A percentile compares a stretch with the other conserved stretches of the same genome.
Conservation (phyloP, 2,797 vertebrate genomes). For the Cuculus canorus region DNA sequence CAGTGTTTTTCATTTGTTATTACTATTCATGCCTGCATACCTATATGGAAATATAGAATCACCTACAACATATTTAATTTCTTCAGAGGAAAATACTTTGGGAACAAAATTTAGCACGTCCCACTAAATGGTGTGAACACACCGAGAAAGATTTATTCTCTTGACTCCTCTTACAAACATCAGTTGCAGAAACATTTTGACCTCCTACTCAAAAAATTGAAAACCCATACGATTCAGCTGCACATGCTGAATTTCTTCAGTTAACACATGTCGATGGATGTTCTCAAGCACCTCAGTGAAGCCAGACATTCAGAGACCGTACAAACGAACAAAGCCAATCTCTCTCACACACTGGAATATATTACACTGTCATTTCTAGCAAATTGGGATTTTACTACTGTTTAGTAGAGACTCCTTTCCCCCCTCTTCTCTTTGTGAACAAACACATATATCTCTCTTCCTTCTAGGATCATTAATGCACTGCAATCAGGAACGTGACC, state of each 20-base stretch:
- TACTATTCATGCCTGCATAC: background rate
- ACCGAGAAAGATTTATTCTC: background rate
- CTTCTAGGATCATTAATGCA: background rate
- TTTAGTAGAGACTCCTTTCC: background rate
- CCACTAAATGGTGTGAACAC: background rate
- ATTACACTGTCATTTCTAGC: background rate
- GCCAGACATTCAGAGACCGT: background rate
- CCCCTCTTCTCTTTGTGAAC: background rate
- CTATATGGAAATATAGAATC: conserved; percentile 26
- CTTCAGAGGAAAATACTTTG: background rate
- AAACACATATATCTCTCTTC: background rate
- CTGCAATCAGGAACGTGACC: background rate
- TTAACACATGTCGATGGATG: background rate
- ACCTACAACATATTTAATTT: background rate
- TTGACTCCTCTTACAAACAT: background rate
- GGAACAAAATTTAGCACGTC: conserved; percentile 5
- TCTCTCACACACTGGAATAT: background rate
- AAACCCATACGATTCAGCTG: background rate
- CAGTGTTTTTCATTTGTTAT: conserved; percentile 47
- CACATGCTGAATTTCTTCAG: background rate
- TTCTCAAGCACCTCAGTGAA: background rate
- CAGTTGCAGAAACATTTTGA: background rate
- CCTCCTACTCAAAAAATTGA: background rate
- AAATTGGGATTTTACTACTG: background rate
- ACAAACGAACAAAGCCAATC: background rate